Evolutionary conservation across 2,113 vertebrate genomes (phyloP), one percentile per base, ranked within the genome.

Genomic region (Andinoacara biseriatus): DNA sequence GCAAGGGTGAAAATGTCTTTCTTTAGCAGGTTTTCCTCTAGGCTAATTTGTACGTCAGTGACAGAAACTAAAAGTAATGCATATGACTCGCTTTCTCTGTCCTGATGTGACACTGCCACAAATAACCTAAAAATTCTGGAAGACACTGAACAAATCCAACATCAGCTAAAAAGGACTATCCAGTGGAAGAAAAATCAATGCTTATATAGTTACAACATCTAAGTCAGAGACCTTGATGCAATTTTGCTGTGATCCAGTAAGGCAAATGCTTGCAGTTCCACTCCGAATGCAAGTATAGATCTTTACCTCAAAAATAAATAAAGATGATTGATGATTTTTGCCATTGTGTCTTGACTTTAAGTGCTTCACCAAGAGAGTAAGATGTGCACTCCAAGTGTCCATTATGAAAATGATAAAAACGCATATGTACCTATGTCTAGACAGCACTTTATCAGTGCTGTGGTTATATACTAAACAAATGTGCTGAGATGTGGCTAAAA

Each of bases 391-490:
- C 76, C 61, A 72, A 69, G 38, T 86, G 35, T 83, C 56, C 84
- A 86, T 90, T 86, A 85, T 62, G 31, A 65, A 58, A 67, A 43
- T 63, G 20, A 65, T 83, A 81, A 76, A 83, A 82, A 57, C 52
- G 60, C 46, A 57, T 56, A 76, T 72, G 78, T 65, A 38, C 76
- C 59, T 85, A 58, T 63, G 87, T 91, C 90, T 90, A 89, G 91
- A 91, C 86, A 57, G 79, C 49, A 74, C 59, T 79, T 84, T 79
- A 74, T 91, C 22, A 62, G 49, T 14, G 18, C 49, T 1, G 38
- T 20, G 75, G 72, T 62, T 80, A 63, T 76, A 9, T 77, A 4
- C 57, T 61, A 20, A 78, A 24, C 78, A 72, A 58, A 82, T 87
- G 69, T 62, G 74, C 62, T 80, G 83, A 83, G 85, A 63, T 85